A percentile compares a stretch with the other conserved stretches of the same genome.
phyloP scores from a whole-genome alignment of 2,113 vertebrate species.

The Peromyscus leucopus region DNA sequence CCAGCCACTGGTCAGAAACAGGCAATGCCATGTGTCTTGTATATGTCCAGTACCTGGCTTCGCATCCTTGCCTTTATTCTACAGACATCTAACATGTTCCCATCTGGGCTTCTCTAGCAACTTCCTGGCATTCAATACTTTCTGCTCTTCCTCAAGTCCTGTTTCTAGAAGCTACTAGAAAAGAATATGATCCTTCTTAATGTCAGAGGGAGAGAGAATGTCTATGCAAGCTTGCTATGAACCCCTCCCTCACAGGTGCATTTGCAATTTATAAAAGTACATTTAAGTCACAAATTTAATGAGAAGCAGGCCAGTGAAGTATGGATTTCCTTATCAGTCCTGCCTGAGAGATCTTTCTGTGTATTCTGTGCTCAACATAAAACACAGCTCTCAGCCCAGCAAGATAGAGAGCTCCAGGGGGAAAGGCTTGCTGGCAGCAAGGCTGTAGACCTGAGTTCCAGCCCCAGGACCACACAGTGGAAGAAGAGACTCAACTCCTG shows the following conservation, averaged over 20 bases:
- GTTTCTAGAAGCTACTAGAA: neutral
- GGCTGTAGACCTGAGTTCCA: neutral
- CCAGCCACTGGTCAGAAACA: fast-evolving
- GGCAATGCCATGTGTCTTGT: too few species aligned
- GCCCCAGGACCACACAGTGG: neutral
- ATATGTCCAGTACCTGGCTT: neutral
- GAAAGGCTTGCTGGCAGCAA: neutral
- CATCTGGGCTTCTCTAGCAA: neutral
- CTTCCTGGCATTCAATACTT: neutral
- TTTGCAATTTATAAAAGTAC: neutral
- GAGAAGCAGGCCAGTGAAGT: neutral
- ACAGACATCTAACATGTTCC: too few species aligned
- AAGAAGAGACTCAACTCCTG: neutral
- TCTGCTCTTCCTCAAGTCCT: neutral
- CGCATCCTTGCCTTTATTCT: neutral
- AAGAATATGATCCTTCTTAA: neutral
- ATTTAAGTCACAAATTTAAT: neutral
- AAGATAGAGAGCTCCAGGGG: neutral
- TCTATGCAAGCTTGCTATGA: neutral
- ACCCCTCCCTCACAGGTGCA: neutral
- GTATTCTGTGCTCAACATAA: neutral
- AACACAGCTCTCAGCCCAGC: neutral
- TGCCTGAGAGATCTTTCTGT: neutral
- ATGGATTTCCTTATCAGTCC: neutral
- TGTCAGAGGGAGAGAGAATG: neutral